Evolutionary conservation across 1,140 invertebrate genomes (phyloP), one percentile per base, ranked within the genome.

Genomic region (Drosophila sulfurigaster): DNA sequence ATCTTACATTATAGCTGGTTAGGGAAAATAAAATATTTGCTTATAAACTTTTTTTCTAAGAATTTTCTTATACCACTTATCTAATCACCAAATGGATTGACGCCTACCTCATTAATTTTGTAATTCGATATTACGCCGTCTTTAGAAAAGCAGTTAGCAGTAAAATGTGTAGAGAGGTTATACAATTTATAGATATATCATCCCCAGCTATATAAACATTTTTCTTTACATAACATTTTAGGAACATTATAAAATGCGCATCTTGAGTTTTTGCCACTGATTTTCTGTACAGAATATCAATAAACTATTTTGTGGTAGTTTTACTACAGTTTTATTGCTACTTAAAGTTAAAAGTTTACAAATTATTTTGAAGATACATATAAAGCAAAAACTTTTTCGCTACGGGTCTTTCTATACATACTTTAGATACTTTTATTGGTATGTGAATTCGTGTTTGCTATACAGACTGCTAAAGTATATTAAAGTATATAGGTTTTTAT

Each of bases 321-420:
- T 43, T 43, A 43, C 13, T 43, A n/a, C 41, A 13, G 11, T 43
- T 43, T 43, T 43, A 43, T 43, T 43, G 5, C 41, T 43, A 43
- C 41, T 43, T 43, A 43, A 43, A 43, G 41, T 43, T 43, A 43
- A 43, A 43, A 43, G 41, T 43, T 43, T 13, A 5, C n/a, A 43
- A 1, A 13, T 43, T 11, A 43, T 45, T 0, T 45, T 46, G 35
- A 43, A n/a, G 4, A 4, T 43, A 43, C 3, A 43, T 43, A 43
- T 43, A n/a, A 43, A 43, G 41, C 3, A 13, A 5, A 43, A 43
- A 43, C 41, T 43, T 43, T 43, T 43, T 43, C 41, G 41, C 8
- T 38, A 41, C 10, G 3, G 38, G 11, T 41, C 5, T 7, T 7
- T 43, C n/a, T 43, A 8, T 32, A 8, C 7, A 32, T 38, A 10